Conservation (phyloP, 2,888 invertebrate species). For the Erebia ligea region DNA sequence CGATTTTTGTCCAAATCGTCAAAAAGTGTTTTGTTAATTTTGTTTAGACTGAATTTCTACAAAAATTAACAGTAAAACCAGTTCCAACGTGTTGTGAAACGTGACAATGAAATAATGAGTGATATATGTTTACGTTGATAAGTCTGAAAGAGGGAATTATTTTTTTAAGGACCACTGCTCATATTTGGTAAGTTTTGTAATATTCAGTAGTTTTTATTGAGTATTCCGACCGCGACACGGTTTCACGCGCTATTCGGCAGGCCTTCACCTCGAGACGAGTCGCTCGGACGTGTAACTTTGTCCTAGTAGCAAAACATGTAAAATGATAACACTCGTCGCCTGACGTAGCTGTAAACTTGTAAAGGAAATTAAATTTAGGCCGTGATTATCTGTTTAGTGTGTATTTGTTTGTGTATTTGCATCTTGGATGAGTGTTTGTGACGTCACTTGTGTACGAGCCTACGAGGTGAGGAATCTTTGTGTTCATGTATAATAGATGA, state of each 20-base stretch:
- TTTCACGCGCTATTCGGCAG: conserved; percentile 44
- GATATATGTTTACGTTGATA: conserved; percentile 65
- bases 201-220: conserved; percentile 66
- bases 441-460: conserved; percentile 66
- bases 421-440: conserved; percentile 63
- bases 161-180: conserved; percentile 57
- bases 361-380: conserved; percentile 57
- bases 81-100: conserved; percentile 67
- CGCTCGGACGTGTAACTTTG: conserved; percentile 32
- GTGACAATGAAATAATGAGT: conserved; percentile 72
- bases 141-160: conserved; percentile 61
- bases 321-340: conserved; percentile 14
- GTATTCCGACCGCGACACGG: conserved; percentile 50
- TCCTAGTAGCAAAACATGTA: neutral
- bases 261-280: conserved; percentile 44
- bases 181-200: conserved; percentile 73
- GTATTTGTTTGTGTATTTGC: conserved; percentile 60
- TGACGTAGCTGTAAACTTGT: conserved; percentile 55
- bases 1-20: conserved; percentile 76
- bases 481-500: conserved; percentile 52
- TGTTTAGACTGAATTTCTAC: conserved; percentile 70
- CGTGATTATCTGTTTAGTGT: conserved; percentile 53
- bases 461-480: conserved; percentile 66
- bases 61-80: conserved; percentile 71
- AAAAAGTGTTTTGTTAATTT: conserved; percentile 78